Evolutionary conservation across 2,113 vertebrate genomes (phyloP).

Genomic region (Quiscalus mexicanus): DNA sequence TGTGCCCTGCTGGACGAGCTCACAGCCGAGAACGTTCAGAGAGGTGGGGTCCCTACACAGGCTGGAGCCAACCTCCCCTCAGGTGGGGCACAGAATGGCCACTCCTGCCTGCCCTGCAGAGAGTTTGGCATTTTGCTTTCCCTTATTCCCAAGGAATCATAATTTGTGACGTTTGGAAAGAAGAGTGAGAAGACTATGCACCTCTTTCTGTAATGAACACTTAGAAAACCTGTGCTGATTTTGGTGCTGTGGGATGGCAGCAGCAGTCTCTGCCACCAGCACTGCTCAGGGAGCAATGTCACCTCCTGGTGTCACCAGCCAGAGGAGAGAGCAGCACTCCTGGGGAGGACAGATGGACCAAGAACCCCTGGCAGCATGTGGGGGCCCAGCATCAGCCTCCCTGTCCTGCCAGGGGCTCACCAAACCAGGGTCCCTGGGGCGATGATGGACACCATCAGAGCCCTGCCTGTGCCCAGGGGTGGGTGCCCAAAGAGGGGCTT

Average conservation of each 20-base stretch:
- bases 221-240: not conserved
- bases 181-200: not conserved
- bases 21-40: not conserved
- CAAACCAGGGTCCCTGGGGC: accelerated
- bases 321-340: not conserved
- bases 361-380: not conserved
- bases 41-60: not conserved
- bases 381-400: not conserved
- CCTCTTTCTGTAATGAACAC: not conserved
- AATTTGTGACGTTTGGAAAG: not conserved
- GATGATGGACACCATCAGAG: not conserved
- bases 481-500: not conserved
- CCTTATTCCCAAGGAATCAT: not conserved
- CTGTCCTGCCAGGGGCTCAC: not conserved
- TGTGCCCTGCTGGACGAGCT: accelerated
- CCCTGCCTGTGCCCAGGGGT: not conserved
- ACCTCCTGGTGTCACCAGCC: not conserved
- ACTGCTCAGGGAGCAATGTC: not conserved
- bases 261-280: not conserved
- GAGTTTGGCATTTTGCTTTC: not conserved
- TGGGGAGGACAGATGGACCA: not conserved
- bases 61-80: not conserved
- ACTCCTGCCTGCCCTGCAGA: not conserved
- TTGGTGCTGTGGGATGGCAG: not conserved
- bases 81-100: no score